phyloP scores from a whole-genome alignment of 2,888 invertebrate genomes.

The Machimus atricapillus region DNA sequence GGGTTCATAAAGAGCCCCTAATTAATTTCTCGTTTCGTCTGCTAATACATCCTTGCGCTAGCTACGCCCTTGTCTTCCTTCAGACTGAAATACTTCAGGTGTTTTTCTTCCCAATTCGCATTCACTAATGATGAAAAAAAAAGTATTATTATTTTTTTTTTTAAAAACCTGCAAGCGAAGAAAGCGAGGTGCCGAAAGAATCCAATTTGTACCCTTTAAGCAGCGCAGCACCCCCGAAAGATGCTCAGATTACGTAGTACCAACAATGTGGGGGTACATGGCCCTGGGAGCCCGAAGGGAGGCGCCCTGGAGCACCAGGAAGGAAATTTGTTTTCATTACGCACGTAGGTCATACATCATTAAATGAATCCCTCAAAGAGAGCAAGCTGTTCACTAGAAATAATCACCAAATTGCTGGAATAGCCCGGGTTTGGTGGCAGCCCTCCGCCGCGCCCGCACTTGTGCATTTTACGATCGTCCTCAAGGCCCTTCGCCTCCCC shows the following conservation, averaged over 20 bases:
- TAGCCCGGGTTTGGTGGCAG: not conserved
- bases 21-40: not conserved
- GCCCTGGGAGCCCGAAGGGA: not conserved
- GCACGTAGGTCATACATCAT: slow-evolving; percentile 33
- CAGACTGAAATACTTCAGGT: not conserved
- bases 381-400: slow-evolving; percentile 6
- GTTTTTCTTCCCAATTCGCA: not conserved
- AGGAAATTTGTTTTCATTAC: slow-evolving; percentile 30
- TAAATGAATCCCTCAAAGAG: slow-evolving; percentile 32
- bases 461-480: not conserved
- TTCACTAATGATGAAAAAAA: not conserved
- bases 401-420: slow-evolving; percentile 38
- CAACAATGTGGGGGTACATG: not conserved
- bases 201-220: slow-evolving; percentile 18
- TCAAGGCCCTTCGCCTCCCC: not conserved
- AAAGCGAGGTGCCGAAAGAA: not conserved
- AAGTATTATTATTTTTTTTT: not conserved
- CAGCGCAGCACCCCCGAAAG: not conserved
- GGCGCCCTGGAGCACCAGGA: not conserved
- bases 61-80: not conserved
- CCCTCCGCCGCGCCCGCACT: not conserved
- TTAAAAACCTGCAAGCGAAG: not conserved
- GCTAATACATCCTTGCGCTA: not conserved
- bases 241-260: not conserved
- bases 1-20: not conserved